These are phyloP conservation scores for Sorex fumeus DNA, from an alignment of 2,113 vertebrate genomes.

Conservation along the genomic window DNA sequence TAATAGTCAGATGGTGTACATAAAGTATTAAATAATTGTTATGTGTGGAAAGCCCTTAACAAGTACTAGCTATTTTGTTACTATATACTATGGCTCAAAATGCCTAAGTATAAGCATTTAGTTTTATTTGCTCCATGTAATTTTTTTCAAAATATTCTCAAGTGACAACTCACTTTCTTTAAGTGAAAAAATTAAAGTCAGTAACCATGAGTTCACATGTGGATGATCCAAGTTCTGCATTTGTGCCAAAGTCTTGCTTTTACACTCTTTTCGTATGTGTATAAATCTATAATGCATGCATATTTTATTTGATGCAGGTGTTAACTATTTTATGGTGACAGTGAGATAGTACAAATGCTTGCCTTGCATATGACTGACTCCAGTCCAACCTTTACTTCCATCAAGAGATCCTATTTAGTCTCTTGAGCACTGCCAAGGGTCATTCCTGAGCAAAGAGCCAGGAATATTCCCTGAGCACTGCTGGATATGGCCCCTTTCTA, in stretches of 20 bases:
- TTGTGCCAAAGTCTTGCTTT: background rate
- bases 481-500: no score
- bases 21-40: background rate
- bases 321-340: no score
- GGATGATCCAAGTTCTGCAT: background rate
- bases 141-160: background rate
- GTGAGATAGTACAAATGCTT: no score
- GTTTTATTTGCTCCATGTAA: slow-evolving; percentile 8
- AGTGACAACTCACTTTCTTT: background rate
- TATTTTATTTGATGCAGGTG: background rate
- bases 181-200: background rate
- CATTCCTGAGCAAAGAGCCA: no score
- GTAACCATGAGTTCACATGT: background rate
- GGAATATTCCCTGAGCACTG: no score
- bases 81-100: background rate
- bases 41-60: background rate
- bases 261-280: background rate
- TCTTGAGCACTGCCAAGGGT: no score
- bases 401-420: no score
- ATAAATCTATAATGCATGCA: background rate
- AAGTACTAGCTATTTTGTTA: background rate
- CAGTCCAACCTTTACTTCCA: no score
- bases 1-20: background rate
- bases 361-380: no score
- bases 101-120: background rate